These are phyloP conservation scores for Macroglossus sobrinus DNA, from an alignment of 2,113 vertebrate species.

Conservation along the genomic window DNA sequence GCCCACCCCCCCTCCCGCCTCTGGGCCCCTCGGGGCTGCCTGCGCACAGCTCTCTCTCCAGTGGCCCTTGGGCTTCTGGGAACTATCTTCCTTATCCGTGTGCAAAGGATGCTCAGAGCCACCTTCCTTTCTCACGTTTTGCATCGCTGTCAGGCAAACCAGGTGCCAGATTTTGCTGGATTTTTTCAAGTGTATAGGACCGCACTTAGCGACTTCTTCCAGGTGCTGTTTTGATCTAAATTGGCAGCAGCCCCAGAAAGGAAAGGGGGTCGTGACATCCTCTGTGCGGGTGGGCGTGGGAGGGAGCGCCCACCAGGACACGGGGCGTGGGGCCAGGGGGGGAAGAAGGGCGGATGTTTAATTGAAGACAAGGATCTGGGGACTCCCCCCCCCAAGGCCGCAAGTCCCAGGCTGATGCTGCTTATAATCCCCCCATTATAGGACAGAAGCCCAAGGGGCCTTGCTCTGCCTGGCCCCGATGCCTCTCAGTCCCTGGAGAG, in stretches of 20 bases:
- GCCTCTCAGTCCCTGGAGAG: background rate
- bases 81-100: background rate
- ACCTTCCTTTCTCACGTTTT: background rate
- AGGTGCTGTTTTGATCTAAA: background rate
- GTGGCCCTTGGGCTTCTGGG: rapidly evolving
- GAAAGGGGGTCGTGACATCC: background rate
- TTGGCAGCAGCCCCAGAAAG: background rate
- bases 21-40: rapidly evolving
- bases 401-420: background rate
- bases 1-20: too few relatives aligned
- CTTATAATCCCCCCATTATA: background rate
- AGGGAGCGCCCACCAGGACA: background rate
- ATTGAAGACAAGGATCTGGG: background rate
- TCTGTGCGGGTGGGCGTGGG: background rate
- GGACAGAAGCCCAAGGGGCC: background rate
- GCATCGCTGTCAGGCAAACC: background rate
- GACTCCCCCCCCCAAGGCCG: background rate
- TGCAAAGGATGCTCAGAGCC: background rate
- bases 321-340: background rate
- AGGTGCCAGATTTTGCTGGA: background rate
- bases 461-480: background rate
- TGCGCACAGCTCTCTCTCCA: background rate
- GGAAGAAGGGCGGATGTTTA: background rate
- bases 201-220: too few relatives aligned
- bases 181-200: background rate